phyloP scores from a whole-genome alignment of 2,113 vertebrate species.

The Scomber scombrus region DNA sequence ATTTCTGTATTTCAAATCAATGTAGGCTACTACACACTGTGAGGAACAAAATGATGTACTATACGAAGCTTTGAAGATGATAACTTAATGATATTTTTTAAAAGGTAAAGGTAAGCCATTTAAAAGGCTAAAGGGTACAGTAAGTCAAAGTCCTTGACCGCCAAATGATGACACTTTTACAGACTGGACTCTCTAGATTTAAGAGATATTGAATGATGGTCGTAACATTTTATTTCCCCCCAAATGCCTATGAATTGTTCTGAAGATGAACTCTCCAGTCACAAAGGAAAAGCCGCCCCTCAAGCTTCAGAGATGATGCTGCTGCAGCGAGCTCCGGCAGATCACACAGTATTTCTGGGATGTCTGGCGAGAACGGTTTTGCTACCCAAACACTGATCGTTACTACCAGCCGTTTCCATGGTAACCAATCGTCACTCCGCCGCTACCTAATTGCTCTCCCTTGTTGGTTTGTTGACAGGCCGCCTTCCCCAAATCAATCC shows the following conservation, averaged over 20 bases:
- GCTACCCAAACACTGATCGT: constrained; percentile 43
- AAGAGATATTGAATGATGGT: constrained; percentile 40
- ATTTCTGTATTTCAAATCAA: constrained; percentile 33
- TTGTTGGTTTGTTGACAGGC: constrained; percentile 57
- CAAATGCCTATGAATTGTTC: constrained; percentile 23
- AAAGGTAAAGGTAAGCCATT: neutral
- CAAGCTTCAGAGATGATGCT: neutral
- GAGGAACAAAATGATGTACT: neutral
- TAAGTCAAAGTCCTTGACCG: neutral
- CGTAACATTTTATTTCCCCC: constrained; percentile 46
- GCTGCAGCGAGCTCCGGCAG: constrained; percentile 6
- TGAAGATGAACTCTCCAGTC: constrained; percentile 20
- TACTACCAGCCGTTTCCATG: constrained; percentile 33
- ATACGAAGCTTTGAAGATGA: neutral
- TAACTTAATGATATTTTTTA: neutral
- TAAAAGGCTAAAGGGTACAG: neutral
- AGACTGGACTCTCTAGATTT: constrained; percentile 18
- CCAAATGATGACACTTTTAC: constrained; percentile 39
- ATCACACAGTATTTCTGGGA: constrained; percentile 26
- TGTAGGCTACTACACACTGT: neutral
- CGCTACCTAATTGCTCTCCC: constrained; percentile 44
- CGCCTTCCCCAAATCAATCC: constrained; percentile 65
- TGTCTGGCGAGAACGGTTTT: neutral
- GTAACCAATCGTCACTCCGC: constrained; percentile 53
- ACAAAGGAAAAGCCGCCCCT: constrained; percentile 4